Evolutionary conservation across 2,113 vertebrate genomes (phyloP).

Genomic region (Miniopterus natalensis): DNA sequence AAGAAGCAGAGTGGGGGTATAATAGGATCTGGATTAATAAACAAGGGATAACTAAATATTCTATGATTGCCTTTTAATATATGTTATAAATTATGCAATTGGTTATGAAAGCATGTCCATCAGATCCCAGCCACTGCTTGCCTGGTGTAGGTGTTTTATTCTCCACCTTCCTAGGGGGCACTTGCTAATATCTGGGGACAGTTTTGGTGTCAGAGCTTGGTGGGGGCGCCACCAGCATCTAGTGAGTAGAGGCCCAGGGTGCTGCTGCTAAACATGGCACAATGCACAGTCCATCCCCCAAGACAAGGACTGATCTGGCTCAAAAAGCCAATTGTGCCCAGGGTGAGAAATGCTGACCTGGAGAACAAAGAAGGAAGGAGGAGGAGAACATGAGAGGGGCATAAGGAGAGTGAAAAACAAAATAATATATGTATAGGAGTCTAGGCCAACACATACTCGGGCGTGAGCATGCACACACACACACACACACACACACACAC

Average conservation of each 20-base stretch:
- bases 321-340: neutral
- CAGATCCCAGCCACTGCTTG: accelerated
- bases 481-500: neutral
- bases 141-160: neutral
- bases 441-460: neutral
- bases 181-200: neutral
- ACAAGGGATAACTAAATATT: neutral
- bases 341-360: neutral
- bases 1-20: neutral
- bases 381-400: neutral
- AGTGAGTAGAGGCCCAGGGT: accelerated
- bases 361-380: neutral
- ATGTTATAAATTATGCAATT: neutral
- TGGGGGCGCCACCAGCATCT: accelerated
- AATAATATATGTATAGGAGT: neutral
- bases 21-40: neutral
- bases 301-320: neutral
- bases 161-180: neutral
- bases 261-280: accelerated
- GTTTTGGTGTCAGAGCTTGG: neutral
- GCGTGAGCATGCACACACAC: neutral
- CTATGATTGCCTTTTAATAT: neutral
- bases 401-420: neutral
- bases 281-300: no score
- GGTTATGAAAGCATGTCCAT: neutral